These are phyloP conservation scores for Asarcornis scutulata DNA, from an alignment of 2,113 vertebrate species.

Conservation along the genomic window DNA sequence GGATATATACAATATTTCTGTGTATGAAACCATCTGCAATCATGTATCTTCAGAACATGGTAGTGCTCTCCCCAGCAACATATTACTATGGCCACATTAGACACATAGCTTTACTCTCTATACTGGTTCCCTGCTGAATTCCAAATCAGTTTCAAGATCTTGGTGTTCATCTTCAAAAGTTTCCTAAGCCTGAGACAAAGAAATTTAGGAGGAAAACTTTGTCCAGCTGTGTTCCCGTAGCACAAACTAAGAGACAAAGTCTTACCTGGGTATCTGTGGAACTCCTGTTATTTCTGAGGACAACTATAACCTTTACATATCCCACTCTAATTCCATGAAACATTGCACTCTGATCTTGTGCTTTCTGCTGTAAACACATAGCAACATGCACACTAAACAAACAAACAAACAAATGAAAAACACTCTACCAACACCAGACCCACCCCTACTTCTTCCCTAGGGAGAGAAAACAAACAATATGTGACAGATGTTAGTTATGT, in stretches of 20 bases:
- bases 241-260: not conserved
- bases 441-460: not conserved
- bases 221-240: not conserved
- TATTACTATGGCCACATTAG: fast-evolving
- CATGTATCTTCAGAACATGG: not conserved
- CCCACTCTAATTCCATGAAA: not conserved
- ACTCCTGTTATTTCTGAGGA: not conserved
- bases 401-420: conserved; percentile 37
- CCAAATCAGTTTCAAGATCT: not conserved
- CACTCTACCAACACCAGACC: not conserved
- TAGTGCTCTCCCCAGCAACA: not conserved
- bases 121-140: not conserved
- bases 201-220: not conserved
- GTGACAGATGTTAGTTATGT: not conserved
- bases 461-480: conserved; percentile 1
- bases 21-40: not conserved
- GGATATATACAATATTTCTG: not conserved
- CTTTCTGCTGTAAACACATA: conserved; percentile 16
- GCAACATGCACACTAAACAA: conserved; percentile 20
- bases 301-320: not conserved
- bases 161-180: not conserved
- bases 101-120: not conserved
- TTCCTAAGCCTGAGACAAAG: not conserved
- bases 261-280: not conserved
- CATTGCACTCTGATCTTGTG: not conserved